phyloP scores from a whole-genome alignment of 2,113 vertebrate species.

The Eira barbara region DNA sequence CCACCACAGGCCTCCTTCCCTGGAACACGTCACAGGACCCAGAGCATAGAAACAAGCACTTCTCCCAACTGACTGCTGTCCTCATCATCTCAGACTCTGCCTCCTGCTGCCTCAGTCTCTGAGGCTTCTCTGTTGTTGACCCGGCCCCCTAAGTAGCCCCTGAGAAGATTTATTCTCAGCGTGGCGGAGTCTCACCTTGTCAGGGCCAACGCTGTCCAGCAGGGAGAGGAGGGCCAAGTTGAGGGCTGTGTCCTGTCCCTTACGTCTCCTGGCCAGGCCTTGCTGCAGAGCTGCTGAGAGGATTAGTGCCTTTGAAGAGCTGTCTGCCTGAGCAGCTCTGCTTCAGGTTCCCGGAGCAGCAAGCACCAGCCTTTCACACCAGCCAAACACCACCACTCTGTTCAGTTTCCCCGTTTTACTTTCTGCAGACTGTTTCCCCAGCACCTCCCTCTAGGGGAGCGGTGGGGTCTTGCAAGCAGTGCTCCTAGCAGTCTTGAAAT shows the following conservation, averaged over 20 bases:
- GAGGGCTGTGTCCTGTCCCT: slow-evolving; percentile 13
- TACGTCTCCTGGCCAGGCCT: slow-evolving; percentile 4
- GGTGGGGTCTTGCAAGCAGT: background rate
- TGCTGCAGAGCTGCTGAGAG: slow-evolving; percentile 47
- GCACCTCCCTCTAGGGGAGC: slow-evolving; percentile 11
- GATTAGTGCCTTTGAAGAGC: slow-evolving; percentile 59
- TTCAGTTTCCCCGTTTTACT: background rate
- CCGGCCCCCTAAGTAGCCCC: background rate
- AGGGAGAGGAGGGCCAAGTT: background rate
- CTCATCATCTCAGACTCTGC: background rate
- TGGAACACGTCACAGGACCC: background rate
- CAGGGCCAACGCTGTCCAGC: slow-evolving; percentile 17
- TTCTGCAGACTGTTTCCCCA: background rate
- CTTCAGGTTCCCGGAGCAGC: slow-evolving; percentile 29
- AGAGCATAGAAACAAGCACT: background rate
- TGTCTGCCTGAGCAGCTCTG: slow-evolving; percentile 21
- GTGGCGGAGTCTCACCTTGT: background rate
- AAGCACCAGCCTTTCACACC: background rate
- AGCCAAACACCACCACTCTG: background rate
- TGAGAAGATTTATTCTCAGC: background rate
- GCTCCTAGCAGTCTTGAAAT: background rate
- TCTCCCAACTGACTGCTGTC: background rate
- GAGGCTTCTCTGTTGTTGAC: slow-evolving; percentile 11
- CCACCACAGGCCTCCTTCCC: background rate
- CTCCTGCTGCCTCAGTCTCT: background rate